Evolutionary conservation across 2,888 invertebrate genomes (phyloP), one percentile per base, ranked within the genome.

Genomic region (Epinotia demarniana): DNA sequence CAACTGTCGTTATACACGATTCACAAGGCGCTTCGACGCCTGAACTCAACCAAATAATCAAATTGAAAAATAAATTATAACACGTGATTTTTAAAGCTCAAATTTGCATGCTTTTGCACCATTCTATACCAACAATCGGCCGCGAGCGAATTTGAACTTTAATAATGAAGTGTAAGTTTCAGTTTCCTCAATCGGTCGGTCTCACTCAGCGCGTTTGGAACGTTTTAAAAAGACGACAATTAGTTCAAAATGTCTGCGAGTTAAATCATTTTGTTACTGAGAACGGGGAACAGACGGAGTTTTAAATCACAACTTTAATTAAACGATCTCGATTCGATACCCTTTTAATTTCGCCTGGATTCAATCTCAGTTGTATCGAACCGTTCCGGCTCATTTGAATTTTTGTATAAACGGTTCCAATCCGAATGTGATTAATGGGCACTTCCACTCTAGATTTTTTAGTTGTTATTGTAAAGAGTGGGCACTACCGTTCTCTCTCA

Each of bases 231-330:
- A 13, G 27, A 6, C 53, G 53, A 18, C n/a, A 18, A n/a, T 33
- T n/a, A 23, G 53, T 53, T 12, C 19, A 18, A 53, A 53, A 49
- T 53, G 3, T 53, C n/a, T 33, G 11, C 2, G 8, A 13, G 2
- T 6, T 69, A 60, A 1, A 46, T 27, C 69, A 12, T 69, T 60
- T 39, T 19, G 55, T 16, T 5, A 19, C 16, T 6, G 1, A 33
- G 18, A 39, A 39, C 13, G 60, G 27, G n/a, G 46, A n/a, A 12
- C 67, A 58, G 46, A 39, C 69, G 53, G 70, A 43, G 75, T 66
- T 70, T 72, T 66, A 75, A 67, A 72, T 66, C 67, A 75, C 67
- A 75, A 72, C 71, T 75, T 75, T 72, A 75, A 75, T 75, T 75
- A 72, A 75, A 66, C 67, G 71, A 67, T 75, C 72, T 67, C 71